Evolutionary conservation across 2,888 invertebrate genomes (phyloP).

Genomic region (Meiosimyza platycephala): DNA sequence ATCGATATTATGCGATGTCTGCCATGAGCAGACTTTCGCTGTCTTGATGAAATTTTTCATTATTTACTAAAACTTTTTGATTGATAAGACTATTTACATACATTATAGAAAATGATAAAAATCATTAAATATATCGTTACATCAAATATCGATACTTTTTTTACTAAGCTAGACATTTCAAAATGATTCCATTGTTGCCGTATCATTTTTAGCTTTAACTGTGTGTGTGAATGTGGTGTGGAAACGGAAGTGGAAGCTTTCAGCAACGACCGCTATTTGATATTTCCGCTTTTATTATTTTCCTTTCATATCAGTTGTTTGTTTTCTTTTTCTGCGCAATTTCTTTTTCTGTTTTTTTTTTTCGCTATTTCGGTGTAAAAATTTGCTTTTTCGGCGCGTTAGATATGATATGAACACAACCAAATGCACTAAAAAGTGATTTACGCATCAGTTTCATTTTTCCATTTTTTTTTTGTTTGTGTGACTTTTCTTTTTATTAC

Average conservation of each 20-base stretch:
- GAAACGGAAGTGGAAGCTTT: background rate
- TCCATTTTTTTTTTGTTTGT: too few relatives aligned
- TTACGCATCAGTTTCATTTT: background rate
- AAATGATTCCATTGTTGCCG: too few relatives aligned
- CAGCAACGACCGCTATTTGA: constrained; percentile 1
- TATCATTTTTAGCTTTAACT: background rate
- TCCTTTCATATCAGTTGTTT: background rate
- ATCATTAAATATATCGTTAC: too few relatives aligned
- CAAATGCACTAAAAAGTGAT: background rate
- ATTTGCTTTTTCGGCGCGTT: background rate
- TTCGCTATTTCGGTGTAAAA: background rate
- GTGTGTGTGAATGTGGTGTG: background rate
- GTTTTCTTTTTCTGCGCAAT: background rate
- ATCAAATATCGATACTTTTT: too few relatives aligned
- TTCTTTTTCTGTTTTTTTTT: background rate
- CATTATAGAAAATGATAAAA: too few relatives aligned
- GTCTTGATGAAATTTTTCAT: too few relatives aligned
- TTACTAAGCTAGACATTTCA: too few relatives aligned
- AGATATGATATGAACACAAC: background rate
- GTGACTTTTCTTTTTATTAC: too few relatives aligned
- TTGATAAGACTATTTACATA: too few relatives aligned
- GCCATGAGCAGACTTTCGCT: too few relatives aligned
- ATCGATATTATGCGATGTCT: too few relatives aligned
- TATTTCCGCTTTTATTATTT: constrained; percentile 15
- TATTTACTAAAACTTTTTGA: too few relatives aligned